phyloP scores from a whole-genome alignment of 2,888 invertebrate species.

The Nomada lathburiana region DNA sequence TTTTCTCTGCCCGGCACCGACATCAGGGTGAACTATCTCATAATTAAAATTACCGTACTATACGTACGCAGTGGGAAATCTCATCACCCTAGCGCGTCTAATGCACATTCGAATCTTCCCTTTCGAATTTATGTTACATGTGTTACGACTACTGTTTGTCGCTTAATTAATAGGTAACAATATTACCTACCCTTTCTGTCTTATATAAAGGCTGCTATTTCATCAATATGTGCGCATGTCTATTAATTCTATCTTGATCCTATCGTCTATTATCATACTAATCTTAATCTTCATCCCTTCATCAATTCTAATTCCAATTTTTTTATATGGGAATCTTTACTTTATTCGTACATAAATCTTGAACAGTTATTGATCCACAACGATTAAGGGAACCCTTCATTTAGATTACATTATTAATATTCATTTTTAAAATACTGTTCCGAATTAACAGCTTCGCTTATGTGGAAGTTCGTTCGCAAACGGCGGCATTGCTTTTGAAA shows the following conservation, averaged over 20 bases:
- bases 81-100: constrained; percentile 18
- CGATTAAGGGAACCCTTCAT: no score
- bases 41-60: constrained; percentile 80
- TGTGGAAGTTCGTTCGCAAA: not conserved
- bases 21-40: constrained; percentile 72
- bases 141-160: constrained; percentile 10
- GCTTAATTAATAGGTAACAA: constrained; percentile 4
- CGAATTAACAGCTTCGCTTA: constrained; percentile 17
- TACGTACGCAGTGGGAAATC: constrained; percentile 33
- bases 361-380: no score
- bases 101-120: constrained; percentile 5
- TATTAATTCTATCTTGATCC: no score
- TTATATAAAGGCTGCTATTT: no score
- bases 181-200: no score
- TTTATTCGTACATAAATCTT: not conserved
- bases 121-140: constrained; percentile 15
- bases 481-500: constrained; percentile 30
- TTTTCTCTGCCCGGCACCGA: constrained; percentile 68
- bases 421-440: not conserved
- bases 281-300: no score
- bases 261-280: no score
- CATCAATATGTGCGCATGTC: no score
- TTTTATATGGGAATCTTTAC: no score
- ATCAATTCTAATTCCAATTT: no score
- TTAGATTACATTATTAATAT: not conserved